Percentiles rank a stretch among this genome's conserved stretches.
phyloP scores from a whole-genome alignment of 2,888 invertebrate species.

The Callimorpha dominula region DNA sequence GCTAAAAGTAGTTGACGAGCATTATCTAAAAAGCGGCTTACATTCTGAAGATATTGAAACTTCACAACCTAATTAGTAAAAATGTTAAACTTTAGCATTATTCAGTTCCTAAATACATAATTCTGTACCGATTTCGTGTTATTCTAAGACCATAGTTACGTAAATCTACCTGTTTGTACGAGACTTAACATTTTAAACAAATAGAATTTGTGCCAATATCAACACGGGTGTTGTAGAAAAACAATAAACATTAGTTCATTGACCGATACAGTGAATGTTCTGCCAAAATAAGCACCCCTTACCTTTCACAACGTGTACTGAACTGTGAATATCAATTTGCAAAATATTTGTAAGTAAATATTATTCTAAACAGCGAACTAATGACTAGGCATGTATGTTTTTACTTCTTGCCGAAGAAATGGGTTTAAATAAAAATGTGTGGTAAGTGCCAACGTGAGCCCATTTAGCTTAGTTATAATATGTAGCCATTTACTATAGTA shows the following conservation, averaged over 20 bases:
- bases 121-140: conserved; percentile 42
- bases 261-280: conserved; percentile 71
- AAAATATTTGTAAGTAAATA: conserved; percentile 28
- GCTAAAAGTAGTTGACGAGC: background rate
- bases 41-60: background rate
- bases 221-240: conserved; percentile 80
- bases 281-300: conserved; percentile 83
- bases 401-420: background rate
- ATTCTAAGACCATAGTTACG: conserved; percentile 69
- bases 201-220: conserved; percentile 82
- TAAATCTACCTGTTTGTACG: conserved; percentile 73
- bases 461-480: background rate
- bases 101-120: background rate
- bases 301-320: conserved; percentile 67
- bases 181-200: conserved; percentile 81
- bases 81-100: background rate
- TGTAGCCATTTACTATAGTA: background rate
- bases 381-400: background rate
- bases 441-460: background rate
- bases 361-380: background rate
- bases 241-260: conserved; percentile 82
- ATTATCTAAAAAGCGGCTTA: background rate
- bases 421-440: no score
- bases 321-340: conserved; percentile 49
- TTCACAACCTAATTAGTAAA: background rate